phyloP scores from a whole-genome alignment of 2,888 invertebrate species.

The Drosophila quinaria region DNA sequence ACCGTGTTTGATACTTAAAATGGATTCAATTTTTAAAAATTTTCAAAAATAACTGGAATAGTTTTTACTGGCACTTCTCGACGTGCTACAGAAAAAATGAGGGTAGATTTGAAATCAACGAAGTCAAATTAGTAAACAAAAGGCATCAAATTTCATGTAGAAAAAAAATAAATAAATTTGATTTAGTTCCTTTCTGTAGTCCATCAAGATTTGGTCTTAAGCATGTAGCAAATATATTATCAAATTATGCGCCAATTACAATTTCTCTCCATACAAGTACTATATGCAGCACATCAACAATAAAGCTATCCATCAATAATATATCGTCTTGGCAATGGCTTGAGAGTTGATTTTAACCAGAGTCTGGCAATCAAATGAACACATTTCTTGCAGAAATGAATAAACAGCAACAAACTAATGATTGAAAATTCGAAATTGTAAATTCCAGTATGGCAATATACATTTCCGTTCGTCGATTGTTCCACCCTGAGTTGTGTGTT shows the following conservation, averaged over 20 bases:
- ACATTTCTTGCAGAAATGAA: slow-evolving; percentile 10
- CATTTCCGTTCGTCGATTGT: slow-evolving; percentile 44
- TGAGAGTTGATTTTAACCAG: slow-evolving; percentile 33
- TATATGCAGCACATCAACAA: not conserved
- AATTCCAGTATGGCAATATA: slow-evolving; percentile 28
- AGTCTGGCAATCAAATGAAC: slow-evolving; percentile 26
- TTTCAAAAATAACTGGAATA: too few species aligned
- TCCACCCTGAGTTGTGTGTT: slow-evolving; percentile 16
- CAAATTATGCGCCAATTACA: not conserved
- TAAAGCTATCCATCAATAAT: slow-evolving; percentile 26
- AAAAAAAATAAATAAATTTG: too few species aligned
- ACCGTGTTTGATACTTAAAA: too few species aligned
- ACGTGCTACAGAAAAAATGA: too few species aligned
- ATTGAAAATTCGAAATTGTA: slow-evolving; percentile 6
- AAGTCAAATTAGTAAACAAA: too few species aligned
- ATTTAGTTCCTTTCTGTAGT: too few species aligned
- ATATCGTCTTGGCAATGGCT: slow-evolving; percentile 21
- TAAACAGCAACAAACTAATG: slow-evolving; percentile 44
- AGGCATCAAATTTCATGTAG: too few species aligned
- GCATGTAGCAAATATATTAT: not conserved
- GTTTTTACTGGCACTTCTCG: too few species aligned
- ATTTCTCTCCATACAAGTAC: not conserved
- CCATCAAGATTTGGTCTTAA: too few species aligned
- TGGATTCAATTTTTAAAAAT: too few species aligned
- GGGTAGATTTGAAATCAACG: too few species aligned